Percentiles rank a stretch among this genome's conserved stretches.
phyloP scores from a whole-genome alignment of 2,888 invertebrate genomes.

The Microctonus hyperodae region DNA sequence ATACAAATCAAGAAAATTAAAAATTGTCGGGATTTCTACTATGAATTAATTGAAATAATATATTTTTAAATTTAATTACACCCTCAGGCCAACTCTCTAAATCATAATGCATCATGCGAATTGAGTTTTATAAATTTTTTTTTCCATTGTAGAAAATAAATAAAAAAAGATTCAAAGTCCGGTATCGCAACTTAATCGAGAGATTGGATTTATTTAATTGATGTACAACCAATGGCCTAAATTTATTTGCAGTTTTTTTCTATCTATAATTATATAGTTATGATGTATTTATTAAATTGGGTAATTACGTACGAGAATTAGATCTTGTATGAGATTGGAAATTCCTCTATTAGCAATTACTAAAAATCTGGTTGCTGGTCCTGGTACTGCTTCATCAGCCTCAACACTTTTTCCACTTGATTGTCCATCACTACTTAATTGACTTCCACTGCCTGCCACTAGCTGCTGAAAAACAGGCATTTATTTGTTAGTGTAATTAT shows the following conservation, averaged over 20 bases:
- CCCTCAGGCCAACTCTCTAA: slow-evolving; percentile 16
- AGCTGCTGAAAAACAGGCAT: slow-evolving; percentile 67
- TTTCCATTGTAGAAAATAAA: background rate
- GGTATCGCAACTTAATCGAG: background rate
- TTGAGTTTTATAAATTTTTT: background rate
- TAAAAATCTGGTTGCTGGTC: slow-evolving; percentile 84
- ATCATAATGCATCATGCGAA: background rate
- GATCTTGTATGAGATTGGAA: slow-evolving; percentile 85
- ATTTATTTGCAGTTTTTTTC: background rate
- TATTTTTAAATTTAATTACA: slow-evolving; percentile 21
- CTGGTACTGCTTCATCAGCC: slow-evolving; percentile 80
- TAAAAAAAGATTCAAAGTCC: background rate
- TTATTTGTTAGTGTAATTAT: too few species aligned
- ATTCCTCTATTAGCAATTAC: slow-evolving; percentile 87
- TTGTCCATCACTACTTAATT: slow-evolving; percentile 71
- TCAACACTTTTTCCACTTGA: slow-evolving; percentile 36
- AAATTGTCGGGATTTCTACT: too few species aligned
- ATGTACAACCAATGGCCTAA: background rate
- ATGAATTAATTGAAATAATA: background rate
- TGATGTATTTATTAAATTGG: background rate
- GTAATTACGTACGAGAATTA: slow-evolving; percentile 76
- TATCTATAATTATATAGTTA: background rate
- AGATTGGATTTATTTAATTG: background rate
- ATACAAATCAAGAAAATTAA: background rate
- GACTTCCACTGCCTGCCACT: slow-evolving; percentile 74